Percentiles rank a stretch among this genome's conserved stretches.
Conservation (phyloP, 1,140 invertebrate species). For the Araneus ventricosus region DNA sequence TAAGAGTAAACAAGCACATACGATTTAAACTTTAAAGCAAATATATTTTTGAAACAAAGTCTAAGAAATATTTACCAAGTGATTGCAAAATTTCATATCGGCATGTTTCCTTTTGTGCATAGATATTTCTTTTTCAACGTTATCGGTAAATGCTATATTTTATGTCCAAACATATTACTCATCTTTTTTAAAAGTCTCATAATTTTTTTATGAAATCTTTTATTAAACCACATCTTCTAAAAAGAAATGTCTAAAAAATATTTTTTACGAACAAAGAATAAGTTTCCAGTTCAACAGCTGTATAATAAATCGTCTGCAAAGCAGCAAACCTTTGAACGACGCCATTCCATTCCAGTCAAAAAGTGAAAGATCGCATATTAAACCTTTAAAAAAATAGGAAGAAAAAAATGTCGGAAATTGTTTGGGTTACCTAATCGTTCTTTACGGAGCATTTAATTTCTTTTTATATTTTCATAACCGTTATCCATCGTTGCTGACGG, state of each 20-base stretch:
- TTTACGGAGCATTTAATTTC: conserved; percentile 20
- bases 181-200: too few relatives aligned
- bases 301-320: background rate
- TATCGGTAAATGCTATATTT: too few relatives aligned
- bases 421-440: background rate
- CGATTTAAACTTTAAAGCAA: too few relatives aligned
- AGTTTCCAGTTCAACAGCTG: background rate
- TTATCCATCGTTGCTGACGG: background rate
- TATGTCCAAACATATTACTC: too few relatives aligned
- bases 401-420: background rate
- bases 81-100: too few relatives aligned
- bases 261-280: background rate
- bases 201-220: too few relatives aligned
- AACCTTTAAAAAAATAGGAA: background rate
- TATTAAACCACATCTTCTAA: too few relatives aligned
- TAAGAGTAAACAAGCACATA: too few relatives aligned
- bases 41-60: too few relatives aligned
- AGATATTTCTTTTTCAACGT: too few relatives aligned
- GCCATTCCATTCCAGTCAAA: background rate
- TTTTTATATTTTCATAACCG: background rate
- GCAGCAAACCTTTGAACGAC: background rate
- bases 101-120: too few relatives aligned
- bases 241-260: background rate
- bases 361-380: background rate
- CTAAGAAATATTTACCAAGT: too few relatives aligned